Percentiles rank a stretch among this genome's conserved stretches.
Conservation (phyloP, 2,113 vertebrate species). For the Leucosticte australis region DNA sequence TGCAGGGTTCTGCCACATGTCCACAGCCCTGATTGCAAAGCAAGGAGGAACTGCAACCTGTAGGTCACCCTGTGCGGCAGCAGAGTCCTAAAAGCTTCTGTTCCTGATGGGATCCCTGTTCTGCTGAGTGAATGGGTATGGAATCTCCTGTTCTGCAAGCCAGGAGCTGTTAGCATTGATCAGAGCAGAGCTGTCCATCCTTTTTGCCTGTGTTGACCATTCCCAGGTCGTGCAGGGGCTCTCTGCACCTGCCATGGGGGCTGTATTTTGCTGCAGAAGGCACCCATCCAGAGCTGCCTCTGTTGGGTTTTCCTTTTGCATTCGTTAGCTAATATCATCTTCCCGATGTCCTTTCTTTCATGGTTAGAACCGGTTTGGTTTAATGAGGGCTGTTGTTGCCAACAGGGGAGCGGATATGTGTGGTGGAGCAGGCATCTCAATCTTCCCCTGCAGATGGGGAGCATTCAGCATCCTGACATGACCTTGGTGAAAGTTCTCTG, state of each 20-base stretch:
- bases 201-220: neutral
- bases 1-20: neutral
- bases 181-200: neutral
- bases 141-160: neutral
- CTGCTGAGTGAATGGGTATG: accelerated
- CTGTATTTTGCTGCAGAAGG: neutral
- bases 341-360: neutral
- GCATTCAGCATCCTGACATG: conserved; percentile 34
- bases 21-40: neutral
- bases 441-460: conserved; percentile 25
- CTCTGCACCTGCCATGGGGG: neutral
- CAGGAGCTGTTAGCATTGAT: neutral
- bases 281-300: neutral
- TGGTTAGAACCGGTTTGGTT: neutral
- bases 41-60: neutral
- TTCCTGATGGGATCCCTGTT: neutral
- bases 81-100: neutral
- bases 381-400: conserved; percentile 13
- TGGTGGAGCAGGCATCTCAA: neutral
- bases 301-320: neutral
- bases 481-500: conserved; percentile 45
- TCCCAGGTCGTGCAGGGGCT: accelerated
- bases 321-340: neutral
- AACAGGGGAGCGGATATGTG: neutral
- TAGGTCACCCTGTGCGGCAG: neutral